These are phyloP conservation scores for Uloborus diversus DNA, from an alignment of 1,140 invertebrate genomes.

Conservation along the genomic window DNA sequence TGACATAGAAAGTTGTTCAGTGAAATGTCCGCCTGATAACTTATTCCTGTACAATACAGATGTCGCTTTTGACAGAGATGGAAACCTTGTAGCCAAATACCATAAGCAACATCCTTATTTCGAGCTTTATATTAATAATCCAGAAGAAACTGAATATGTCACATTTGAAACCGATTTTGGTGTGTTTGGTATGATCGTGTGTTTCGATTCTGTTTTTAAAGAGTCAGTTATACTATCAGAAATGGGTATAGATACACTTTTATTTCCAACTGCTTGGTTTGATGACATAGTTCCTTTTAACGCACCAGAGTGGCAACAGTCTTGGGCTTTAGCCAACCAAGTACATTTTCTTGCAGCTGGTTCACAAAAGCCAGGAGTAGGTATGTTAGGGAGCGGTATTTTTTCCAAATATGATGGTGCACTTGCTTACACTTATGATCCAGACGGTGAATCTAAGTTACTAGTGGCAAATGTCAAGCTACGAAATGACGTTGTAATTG, in stretches of 20 bases:
- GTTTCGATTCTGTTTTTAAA: slow-evolving; percentile 74
- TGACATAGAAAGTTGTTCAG: background rate
- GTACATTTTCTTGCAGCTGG: slow-evolving; percentile 72
- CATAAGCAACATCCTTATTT: slow-evolving; percentile 79
- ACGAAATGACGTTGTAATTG: background rate
- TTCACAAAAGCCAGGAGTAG: slow-evolving; percentile 66
- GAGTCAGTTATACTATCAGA: slow-evolving; percentile 63
- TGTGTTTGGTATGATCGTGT: slow-evolving; percentile 78
- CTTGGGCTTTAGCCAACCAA: slow-evolving; percentile 69
- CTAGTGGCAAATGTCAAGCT: slow-evolving; percentile 17
- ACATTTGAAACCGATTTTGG: slow-evolving; percentile 70
- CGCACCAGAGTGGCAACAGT: slow-evolving; percentile 68
- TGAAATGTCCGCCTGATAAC: slow-evolving; percentile 63
- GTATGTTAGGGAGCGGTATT: slow-evolving; percentile 57
- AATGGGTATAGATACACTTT: slow-evolving; percentile 74
- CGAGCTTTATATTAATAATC: slow-evolving; percentile 70
- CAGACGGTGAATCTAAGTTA: slow-evolving; percentile 29
- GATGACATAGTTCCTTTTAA: slow-evolving; percentile 75
- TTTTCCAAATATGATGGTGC: slow-evolving; percentile 27
- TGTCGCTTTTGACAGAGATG: slow-evolving; percentile 76
- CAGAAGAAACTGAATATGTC: slow-evolving; percentile 67
- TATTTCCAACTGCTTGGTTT: slow-evolving; percentile 78
- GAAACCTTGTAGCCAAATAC: slow-evolving; percentile 73
- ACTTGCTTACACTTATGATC: slow-evolving; percentile 31
- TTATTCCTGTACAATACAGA: slow-evolving; percentile 77